phyloP scores from a whole-genome alignment of 1,140 invertebrate genomes.

The Anastatus disparis region DNA sequence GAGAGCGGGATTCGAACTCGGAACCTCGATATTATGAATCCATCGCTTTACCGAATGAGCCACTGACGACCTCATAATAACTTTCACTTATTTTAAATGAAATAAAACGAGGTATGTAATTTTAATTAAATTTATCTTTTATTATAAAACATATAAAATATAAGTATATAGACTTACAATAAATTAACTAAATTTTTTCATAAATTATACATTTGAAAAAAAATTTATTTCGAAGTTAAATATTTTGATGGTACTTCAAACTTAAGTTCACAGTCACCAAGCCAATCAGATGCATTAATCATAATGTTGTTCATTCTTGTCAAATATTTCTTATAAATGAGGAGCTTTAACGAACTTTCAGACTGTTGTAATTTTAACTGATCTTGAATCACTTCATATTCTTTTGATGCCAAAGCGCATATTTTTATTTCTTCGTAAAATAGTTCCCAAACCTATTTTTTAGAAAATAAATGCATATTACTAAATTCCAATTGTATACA shows the following conservation, averaged over 20 bases:
- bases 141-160: too few relatives aligned
- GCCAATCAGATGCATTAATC: conserved; percentile 55
- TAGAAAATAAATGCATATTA: too few relatives aligned
- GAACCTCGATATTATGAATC: too few relatives aligned
- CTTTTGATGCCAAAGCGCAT: background rate
- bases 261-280: conserved; percentile 48
- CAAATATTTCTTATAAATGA: conserved; percentile 70
- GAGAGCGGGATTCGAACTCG: too few relatives aligned
- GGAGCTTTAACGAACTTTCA: background rate
- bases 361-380: conserved; percentile 1
- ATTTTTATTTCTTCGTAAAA: conserved; percentile 26
- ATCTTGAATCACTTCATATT: background rate
- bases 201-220: background rate
- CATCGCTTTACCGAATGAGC: too few relatives aligned
- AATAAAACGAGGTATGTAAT: too few relatives aligned
- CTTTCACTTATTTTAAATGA: too few relatives aligned
- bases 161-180: background rate
- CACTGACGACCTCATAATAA: too few relatives aligned
- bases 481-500: too few relatives aligned
- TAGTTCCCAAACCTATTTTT: conserved; percentile 30
- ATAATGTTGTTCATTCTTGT: conserved; percentile 59
- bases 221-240: background rate
- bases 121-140: too few relatives aligned
- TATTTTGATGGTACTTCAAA: background rate
- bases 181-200: background rate